A percentile compares a stretch with the other conserved stretches of the same genome.
These are phyloP conservation scores for Lordiphosa clarofinis DNA, from an alignment of 1,140 invertebrate genomes.

Conservation along the genomic window DNA sequence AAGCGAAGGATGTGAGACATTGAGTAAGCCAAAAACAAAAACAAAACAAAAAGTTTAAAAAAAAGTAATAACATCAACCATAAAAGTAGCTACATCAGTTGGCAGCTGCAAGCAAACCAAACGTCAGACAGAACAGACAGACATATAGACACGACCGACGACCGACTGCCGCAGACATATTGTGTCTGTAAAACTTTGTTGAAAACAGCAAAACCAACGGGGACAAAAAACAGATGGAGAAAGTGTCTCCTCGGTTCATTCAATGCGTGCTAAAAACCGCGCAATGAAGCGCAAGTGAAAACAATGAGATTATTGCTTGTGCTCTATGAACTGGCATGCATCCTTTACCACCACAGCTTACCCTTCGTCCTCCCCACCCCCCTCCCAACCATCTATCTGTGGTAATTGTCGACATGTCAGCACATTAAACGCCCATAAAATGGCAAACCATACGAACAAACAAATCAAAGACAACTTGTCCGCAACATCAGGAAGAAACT, in stretches of 20 bases:
- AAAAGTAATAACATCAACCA: slow-evolving; percentile 76
- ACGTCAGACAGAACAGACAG: slow-evolving; percentile 3
- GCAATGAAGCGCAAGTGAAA: slow-evolving; percentile 66
- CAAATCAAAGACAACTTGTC: slow-evolving; percentile 75
- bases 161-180: slow-evolving; percentile 62
- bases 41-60: slow-evolving; percentile 39
- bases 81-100: slow-evolving; percentile 77
- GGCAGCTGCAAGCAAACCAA: slow-evolving; percentile 60
- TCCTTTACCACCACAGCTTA: background rate
- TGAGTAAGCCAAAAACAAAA: slow-evolving; percentile 11
- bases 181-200: slow-evolving; percentile 75
- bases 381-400: slow-evolving; percentile 28
- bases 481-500: slow-evolving; percentile 42
- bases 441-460: slow-evolving; percentile 54
- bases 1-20: slow-evolving; percentile 4
- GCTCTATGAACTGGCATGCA: slow-evolving; percentile 35
- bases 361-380: background rate
- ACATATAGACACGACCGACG: slow-evolving; percentile 29
- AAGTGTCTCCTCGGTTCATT: slow-evolving; percentile 38
- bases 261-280: slow-evolving; percentile 54
- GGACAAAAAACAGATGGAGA: slow-evolving; percentile 31
- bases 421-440: slow-evolving; percentile 75
- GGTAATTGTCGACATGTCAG: slow-evolving; percentile 72
- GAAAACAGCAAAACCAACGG: slow-evolving; percentile 44
- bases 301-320: slow-evolving; percentile 71